Percentiles rank a stretch among this genome's conserved stretches.
Conservation (phyloP, 2,113 vertebrate genomes). For the Gopherus evgoodei region DNA sequence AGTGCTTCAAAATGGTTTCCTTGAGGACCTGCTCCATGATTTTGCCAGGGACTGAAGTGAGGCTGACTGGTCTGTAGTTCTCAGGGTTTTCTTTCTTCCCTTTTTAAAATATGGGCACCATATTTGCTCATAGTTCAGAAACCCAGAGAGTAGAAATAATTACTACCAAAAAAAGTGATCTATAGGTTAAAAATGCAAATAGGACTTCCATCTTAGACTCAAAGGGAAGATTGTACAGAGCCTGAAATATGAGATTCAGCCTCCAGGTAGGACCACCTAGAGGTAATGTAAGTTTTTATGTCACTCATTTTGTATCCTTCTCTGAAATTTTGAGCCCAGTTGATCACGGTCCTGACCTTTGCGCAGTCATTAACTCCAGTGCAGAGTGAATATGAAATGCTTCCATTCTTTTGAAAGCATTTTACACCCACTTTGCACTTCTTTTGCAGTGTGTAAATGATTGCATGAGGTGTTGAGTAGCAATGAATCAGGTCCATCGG, state of each 20-base stretch:
- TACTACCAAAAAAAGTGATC: not conserved
- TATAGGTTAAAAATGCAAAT: not conserved
- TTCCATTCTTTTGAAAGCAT: not conserved
- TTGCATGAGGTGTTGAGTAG: not conserved
- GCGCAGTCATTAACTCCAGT: not conserved
- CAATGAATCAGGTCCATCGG: not conserved
- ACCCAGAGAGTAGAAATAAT: not conserved
- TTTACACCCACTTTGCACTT: not conserved
- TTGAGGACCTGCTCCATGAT: no score
- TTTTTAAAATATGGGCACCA: no score
- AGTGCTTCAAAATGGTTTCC: no score
- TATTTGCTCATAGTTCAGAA: not conserved
- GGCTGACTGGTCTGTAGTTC: no score
- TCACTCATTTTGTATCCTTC: not conserved
- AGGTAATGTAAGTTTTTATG: not conserved
- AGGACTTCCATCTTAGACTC: not conserved
- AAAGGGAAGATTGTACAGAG: no score
- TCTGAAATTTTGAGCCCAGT: not conserved
- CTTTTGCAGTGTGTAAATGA: not conserved
- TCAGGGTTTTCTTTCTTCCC: no score
- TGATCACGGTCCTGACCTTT: not conserved
- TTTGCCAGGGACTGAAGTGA: no score
- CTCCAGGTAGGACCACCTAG: not conserved
- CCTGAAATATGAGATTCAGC: not conserved
- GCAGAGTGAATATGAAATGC: not conserved